phyloP scores from a whole-genome alignment of 2,888 invertebrate genomes.

The Lathronympha strigana region DNA sequence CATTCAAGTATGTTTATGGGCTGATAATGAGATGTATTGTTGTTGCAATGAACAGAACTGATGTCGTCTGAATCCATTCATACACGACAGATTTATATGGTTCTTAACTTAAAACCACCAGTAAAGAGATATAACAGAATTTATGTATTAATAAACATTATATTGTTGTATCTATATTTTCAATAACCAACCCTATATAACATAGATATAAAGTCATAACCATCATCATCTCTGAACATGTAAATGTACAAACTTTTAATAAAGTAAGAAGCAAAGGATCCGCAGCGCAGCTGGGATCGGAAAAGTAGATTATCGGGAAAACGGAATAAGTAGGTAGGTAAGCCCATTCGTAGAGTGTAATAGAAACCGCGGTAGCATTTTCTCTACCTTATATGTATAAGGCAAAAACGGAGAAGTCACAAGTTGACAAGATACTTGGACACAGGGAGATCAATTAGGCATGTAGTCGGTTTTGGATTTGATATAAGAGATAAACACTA shows the following conservation, averaged over 20 bases:
- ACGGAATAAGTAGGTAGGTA: background rate
- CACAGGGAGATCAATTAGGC: background rate
- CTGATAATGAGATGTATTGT: slow-evolving; percentile 20
- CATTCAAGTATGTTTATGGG: slow-evolving; percentile 7
- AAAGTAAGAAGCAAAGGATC: background rate
- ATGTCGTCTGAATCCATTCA: background rate
- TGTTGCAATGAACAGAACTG: background rate
- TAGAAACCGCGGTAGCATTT: slow-evolving; percentile 30
- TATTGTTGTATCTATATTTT: no score
- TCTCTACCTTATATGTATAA: slow-evolving; percentile 24
- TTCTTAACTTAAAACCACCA: background rate
- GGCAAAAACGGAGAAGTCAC: background rate
- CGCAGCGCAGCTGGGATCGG: background rate
- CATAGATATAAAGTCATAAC: no score
- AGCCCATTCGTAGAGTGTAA: slow-evolving; percentile 14
- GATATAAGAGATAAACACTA: no score
- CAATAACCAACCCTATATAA: no score
- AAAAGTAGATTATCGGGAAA: slow-evolving; percentile 8
- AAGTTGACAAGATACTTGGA: slow-evolving; percentile 14
- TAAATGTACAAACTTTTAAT: no score
- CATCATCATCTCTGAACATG: no score
- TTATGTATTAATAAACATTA: no score
- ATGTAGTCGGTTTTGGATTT: no score
- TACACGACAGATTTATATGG: background rate
- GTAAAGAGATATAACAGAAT: background rate